Conservation (phyloP, 1,140 invertebrate species). For the Trichonephila inaurata region DNA sequence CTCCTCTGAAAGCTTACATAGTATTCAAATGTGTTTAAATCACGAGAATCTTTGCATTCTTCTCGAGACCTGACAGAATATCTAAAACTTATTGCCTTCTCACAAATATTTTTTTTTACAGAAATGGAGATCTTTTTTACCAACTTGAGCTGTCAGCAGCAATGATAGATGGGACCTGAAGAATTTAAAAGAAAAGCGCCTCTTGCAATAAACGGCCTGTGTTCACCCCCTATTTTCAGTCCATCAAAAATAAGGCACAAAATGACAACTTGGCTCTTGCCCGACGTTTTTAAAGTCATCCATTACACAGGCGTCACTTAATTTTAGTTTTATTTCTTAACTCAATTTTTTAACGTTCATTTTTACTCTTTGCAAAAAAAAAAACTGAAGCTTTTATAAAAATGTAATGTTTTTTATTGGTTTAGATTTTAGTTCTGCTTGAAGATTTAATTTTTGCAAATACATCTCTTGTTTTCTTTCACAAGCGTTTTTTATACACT, state of each 20-base stretch:
- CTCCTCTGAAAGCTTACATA: constrained; percentile 2
- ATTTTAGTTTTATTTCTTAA: constrained; percentile 8
- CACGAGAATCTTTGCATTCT: constrained; percentile 38
- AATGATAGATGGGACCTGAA: constrained; percentile 70
- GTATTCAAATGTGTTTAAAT: constrained; percentile 38
- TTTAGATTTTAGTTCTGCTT: neutral
- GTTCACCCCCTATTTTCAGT: constrained; percentile 62
- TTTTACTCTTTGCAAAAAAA: neutral
- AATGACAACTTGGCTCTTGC: constrained; percentile 71
- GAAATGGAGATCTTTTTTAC: constrained; percentile 17
- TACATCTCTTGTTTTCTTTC: no score
- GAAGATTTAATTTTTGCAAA: neutral
- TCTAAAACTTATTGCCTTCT: constrained; percentile 49
- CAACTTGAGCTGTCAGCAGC: constrained; percentile 58
- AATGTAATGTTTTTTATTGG: neutral
- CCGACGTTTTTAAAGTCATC: constrained; percentile 72
- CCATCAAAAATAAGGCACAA: constrained; percentile 74
- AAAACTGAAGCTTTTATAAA: neutral
- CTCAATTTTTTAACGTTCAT: constrained; percentile 22
- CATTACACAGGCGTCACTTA: constrained; percentile 56
- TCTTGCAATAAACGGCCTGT: constrained; percentile 60
- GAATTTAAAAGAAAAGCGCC: constrained; percentile 71
- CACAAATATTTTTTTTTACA: neutral
- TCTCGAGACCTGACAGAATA: constrained; percentile 44
- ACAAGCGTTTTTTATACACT: no score